phyloP scores from a whole-genome alignment of 1,140 invertebrate genomes.

The Leucophenga varia region DNA sequence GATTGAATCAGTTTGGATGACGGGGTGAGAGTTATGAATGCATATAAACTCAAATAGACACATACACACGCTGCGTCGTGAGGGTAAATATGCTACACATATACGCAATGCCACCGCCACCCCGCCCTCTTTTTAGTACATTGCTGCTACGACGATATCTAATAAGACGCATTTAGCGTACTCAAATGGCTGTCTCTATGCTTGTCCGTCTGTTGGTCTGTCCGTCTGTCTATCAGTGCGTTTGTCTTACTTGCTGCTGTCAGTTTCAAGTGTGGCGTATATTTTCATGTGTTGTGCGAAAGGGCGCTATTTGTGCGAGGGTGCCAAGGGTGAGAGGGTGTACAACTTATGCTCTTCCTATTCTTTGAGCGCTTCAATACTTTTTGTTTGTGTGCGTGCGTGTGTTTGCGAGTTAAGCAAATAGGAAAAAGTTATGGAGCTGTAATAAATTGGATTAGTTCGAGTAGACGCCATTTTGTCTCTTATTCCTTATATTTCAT shows the following conservation, averaged over 20 bases:
- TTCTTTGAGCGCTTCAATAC: too few species aligned
- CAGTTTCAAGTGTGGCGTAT: constrained; percentile 24
- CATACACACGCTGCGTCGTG: constrained; percentile 1
- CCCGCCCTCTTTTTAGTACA: constrained; percentile 14
- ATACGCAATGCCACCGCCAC: constrained; percentile 12
- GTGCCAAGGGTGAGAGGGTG: too few species aligned
- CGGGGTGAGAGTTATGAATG: constrained; percentile 6
- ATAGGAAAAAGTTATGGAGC: constrained; percentile 54
- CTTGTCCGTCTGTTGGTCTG: too few species aligned
- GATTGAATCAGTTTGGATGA: constrained; percentile 2
- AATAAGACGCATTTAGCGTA: constrained; percentile 53
- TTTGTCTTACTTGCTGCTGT: too few species aligned
- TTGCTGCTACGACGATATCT: constrained; percentile 34
- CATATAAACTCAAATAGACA: too few species aligned
- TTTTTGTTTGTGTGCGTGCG: too few species aligned
- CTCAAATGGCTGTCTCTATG: too few species aligned
- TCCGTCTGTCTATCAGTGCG: constrained; percentile 21
- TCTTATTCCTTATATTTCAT: too few species aligned
- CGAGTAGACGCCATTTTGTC: constrained; percentile 52
- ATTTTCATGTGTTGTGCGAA: too few species aligned
- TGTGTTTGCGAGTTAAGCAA: too few species aligned
- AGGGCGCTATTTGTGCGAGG: too few species aligned
- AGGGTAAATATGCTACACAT: constrained; percentile 45
- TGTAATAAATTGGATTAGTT: constrained; percentile 57
- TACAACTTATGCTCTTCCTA: too few species aligned